Evolutionary conservation across 2,797 vertebrate genomes (phyloP).

Genomic region (Cynodonichthys magdalenae): DNA sequence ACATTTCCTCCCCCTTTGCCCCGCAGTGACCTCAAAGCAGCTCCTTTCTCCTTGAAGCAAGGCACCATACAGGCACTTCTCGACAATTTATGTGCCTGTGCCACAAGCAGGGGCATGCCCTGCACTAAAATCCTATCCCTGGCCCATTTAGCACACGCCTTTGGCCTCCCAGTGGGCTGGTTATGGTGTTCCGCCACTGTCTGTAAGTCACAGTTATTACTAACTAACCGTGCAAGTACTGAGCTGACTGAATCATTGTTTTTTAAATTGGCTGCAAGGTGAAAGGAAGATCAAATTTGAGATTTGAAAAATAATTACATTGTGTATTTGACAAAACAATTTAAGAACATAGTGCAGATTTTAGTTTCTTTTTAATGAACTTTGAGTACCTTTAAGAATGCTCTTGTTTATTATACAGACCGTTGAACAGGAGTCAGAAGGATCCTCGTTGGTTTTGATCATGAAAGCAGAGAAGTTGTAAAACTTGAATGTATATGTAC

Average conservation of each 20-base stretch:
- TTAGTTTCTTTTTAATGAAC: too few relatives aligned
- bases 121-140: constrained; percentile 72
- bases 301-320: background rate
- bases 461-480: background rate
- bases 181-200: constrained; percentile 47
- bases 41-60: constrained; percentile 72
- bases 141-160: constrained; percentile 73
- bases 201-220: constrained; percentile 42
- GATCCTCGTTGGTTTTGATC: background rate
- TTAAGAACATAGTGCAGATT: too few relatives aligned
- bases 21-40: constrained; percentile 66
- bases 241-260: constrained; percentile 3
- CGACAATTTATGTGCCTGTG: constrained; percentile 73
- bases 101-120: constrained; percentile 75
- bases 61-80: constrained; percentile 67
- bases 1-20: constrained; percentile 46
- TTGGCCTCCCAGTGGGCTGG: constrained; percentile 62
- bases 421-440: too few relatives aligned
- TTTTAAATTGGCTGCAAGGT: background rate
- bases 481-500: background rate
- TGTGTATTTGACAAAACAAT: too few relatives aligned
- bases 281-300: background rate
- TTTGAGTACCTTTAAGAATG: background rate
- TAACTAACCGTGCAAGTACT: constrained; percentile 30
- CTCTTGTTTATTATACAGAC: background rate